These are phyloP conservation scores for Tetramorium parvispinum DNA, from an alignment of 1,140 invertebrate species.

Conservation along the genomic window DNA sequence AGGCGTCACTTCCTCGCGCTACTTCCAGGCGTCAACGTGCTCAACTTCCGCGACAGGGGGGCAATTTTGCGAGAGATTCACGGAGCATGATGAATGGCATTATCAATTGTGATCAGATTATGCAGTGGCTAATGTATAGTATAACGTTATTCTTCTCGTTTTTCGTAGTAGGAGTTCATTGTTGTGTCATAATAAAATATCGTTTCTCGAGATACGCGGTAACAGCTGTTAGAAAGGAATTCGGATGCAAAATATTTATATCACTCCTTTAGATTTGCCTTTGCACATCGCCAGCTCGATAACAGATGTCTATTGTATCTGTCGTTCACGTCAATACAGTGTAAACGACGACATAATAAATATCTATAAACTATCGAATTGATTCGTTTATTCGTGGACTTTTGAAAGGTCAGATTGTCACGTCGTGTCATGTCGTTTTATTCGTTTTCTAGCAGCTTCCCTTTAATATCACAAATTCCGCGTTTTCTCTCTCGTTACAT, in stretches of 20 bases:
- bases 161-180: background rate
- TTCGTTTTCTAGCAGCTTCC: constrained; percentile 38
- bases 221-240: background rate
- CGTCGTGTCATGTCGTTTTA: background rate
- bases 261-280: background rate
- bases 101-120: constrained; percentile 4
- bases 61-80: constrained; percentile 29
- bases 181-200: background rate
- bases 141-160: background rate
- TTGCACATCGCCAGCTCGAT: background rate
- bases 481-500: background rate
- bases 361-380: background rate
- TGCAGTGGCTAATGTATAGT: background rate
- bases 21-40: background rate
- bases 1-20: constrained; percentile 14
- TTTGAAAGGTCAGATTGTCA: constrained; percentile 13
- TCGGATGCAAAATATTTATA: background rate
- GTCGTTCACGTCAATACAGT: background rate
- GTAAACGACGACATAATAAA: background rate
- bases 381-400: background rate
- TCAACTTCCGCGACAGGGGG: background rate
- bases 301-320: constrained; percentile 14
- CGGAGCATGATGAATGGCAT: background rate
- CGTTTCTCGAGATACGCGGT: background rate
- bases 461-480: constrained; percentile 19